Evolutionary conservation across 2,113 vertebrate genomes (phyloP), one percentile per base, ranked within the genome.

Genomic region (Plecturocebus donacophilus): DNA sequence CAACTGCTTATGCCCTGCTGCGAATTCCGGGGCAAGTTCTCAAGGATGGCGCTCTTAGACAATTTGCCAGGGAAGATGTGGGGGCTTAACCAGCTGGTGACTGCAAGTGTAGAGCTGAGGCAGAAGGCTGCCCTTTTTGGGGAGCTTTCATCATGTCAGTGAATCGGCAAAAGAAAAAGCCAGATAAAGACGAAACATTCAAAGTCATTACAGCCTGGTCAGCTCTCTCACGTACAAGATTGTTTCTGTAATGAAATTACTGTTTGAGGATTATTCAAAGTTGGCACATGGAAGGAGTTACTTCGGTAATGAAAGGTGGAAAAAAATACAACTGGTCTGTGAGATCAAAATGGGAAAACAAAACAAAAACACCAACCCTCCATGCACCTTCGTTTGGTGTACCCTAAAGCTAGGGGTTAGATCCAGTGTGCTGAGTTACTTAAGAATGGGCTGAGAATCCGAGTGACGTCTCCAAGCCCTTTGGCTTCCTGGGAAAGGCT

Each of bases 401-500:
- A 58, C n/a, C 75, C 82, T 84, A 54, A 94, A 96, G 93, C 88
- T 84, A 49, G 80, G 85, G 27, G 49, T 89, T 49, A 76, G 49
- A 47, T 76, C 49, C 58, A 91, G 71, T 73, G 76, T 87, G 87
- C 45, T 21, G 30, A 61, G 21, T 96, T 95, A 91, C 84, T 92
- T 70, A 86, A 88, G 88, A 95, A 77, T 66, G 76, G 84, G 64
- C 87, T 20, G 30, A 75, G 84, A 96, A 54, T 87, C 54, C 54
- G 70, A 82, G 11, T 21, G 42, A n/a, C 73, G 87, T 94, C 47
- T 95, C 87, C 52, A 90, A 91, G 52, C 64, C 87, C 68, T 76
- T 70, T 89, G 81, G 61, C 76, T 97, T 94, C 94, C 97, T 96
- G 94, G 90, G 66, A 97, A 96, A 71, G 73, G 85, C 66, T 82